Base-by-base conservation (phyloP, 2,888 invertebrate species). In the Unio pictorum region DNA sequence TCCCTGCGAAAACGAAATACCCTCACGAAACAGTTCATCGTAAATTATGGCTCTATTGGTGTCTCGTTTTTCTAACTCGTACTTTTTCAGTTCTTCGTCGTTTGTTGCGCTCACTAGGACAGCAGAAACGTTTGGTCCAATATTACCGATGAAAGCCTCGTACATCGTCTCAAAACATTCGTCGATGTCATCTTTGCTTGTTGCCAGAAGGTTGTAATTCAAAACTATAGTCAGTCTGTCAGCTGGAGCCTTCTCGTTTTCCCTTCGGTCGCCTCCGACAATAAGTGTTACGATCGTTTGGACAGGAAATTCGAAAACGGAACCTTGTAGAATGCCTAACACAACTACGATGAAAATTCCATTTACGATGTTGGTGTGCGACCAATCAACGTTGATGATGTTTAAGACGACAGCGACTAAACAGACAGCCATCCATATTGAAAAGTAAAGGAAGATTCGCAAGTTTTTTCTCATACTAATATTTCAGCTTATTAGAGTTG, bases 91-190 rank as follows among this genome's bases (percentile, higher is more conserved):
- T 8, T 80, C 75, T 26, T 81, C 78, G 45, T 81, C 81, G 6
- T 74, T 74, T 7, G 87, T 86, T 11, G 86, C 86, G 66, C 85
- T 84, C 2, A 87, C 85, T 11, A 86, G 68, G 3, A 86, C 85
- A 11, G 85, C 84, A 7, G 82, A 81, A 2, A 83, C 75, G 70
- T 82, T 84, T 18, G 80, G 80, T 62, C 80, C 77, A 23, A 87
- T 71, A 69, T 86, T 87, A 11, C 81, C 83, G 64, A 87, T 86
- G 67, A 79, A 87, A 4, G 85, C 85, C 64, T 82, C 75, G 69
- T 80, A 86, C 87, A 87, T 87, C 8, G 83, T 84, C 59, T 83
- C 79, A 55, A 84, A 72, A 68, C 85, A 84, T 68, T 86, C 85
- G 58, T 86, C 83, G 54, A 86, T 82, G 69, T 86, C 85, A 65